Evolutionary conservation across 2,113 vertebrate species (phyloP).

Genomic region (Ceyx cyanopectus): DNA sequence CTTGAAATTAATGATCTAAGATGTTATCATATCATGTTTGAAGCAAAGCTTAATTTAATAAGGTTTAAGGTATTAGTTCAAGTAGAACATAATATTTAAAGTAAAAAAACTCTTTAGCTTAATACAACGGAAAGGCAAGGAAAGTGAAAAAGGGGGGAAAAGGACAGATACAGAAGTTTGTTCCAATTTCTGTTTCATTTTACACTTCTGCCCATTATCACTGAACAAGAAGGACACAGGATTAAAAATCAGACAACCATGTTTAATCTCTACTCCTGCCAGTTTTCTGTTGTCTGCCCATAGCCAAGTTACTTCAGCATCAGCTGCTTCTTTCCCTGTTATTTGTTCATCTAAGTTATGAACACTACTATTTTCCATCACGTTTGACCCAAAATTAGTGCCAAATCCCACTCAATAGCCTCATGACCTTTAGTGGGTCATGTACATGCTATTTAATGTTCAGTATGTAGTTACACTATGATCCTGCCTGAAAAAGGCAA

Average conservation of each 20-base stretch:
- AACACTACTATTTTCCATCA: background rate
- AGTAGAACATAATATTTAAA: background rate
- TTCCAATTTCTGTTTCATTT: background rate
- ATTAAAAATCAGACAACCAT: background rate
- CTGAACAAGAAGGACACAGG: background rate
- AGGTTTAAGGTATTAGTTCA: background rate
- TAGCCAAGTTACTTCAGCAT: background rate
- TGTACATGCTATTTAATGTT: background rate
- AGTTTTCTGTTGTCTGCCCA: background rate
- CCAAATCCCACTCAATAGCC: background rate
- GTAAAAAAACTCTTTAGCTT: background rate
- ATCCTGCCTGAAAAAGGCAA: background rate
- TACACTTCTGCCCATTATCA: background rate
- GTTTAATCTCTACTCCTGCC: background rate
- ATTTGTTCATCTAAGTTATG: background rate
- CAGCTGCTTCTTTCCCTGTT: background rate
- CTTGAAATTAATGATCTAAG: background rate
- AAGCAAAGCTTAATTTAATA: background rate
- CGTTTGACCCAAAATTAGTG: background rate
- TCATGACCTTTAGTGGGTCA: background rate
- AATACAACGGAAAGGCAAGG: background rate
- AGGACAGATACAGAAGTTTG: background rate
- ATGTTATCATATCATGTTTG: background rate
- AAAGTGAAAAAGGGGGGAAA: background rate
- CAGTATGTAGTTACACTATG: background rate